Conservation (phyloP, 2,797 vertebrate species). For the Gambelia wislizenii region DNA sequence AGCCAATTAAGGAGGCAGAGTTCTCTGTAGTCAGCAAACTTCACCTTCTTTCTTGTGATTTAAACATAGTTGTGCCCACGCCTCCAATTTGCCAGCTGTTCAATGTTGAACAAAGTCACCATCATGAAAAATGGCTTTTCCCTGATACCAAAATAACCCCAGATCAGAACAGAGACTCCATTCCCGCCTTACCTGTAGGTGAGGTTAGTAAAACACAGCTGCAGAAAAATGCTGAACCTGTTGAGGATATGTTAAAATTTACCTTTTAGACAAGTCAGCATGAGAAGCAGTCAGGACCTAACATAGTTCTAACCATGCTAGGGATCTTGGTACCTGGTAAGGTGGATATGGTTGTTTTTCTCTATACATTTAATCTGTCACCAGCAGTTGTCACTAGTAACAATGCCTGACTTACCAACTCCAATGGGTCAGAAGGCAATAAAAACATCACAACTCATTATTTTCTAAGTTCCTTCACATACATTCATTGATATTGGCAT, state of each 20-base stretch:
- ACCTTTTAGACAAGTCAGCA: neutral
- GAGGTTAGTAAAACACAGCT: conserved; percentile 22
- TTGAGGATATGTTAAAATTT: neutral
- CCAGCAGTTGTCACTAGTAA: neutral
- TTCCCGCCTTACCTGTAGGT: conserved; percentile 9
- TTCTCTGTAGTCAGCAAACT: conserved; percentile 35
- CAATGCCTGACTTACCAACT: neutral
- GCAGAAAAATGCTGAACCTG: neutral
- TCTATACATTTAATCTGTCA: neutral
- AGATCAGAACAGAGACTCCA: neutral
- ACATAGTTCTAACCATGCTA: neutral
- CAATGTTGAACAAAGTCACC: conserved; percentile 45
- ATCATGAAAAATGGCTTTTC: conserved; percentile 43
- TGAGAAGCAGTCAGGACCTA: neutral
- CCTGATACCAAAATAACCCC: conserved; percentile 18
- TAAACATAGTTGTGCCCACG: conserved; percentile 35
- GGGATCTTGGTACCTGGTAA: neutral
- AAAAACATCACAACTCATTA: neutral
- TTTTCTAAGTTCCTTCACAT: neutral
- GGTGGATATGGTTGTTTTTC: neutral
- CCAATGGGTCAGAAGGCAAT: neutral
- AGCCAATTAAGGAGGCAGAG: conserved; percentile 48
- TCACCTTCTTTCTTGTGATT: conserved; percentile 40
- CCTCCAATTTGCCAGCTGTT: conserved; percentile 38
- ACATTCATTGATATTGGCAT: neutral